Percentiles rank a stretch among this genome's conserved stretches.
Evolutionary conservation across 2,888 invertebrate species (phyloP).

Genomic region (Catocala sponsa): DNA sequence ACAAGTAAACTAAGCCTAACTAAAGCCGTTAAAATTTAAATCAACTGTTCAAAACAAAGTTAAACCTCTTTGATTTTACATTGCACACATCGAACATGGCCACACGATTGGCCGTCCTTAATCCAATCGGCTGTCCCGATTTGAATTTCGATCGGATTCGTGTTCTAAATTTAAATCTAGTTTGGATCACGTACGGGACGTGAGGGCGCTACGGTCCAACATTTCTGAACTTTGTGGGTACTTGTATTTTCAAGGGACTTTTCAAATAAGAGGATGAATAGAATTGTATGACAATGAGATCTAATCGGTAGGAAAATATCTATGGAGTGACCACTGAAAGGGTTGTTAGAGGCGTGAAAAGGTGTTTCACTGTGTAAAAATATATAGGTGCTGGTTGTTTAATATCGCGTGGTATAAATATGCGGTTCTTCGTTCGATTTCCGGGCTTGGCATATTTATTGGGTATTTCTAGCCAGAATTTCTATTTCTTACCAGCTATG

Average conservation of each 20-base stretch:
- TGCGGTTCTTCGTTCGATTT: too few relatives aligned
- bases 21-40: constrained; percentile 23
- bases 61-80: constrained; percentile 38
- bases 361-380: too few relatives aligned
- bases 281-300: constrained; percentile 16
- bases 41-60: constrained; percentile 33
- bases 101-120: constrained; percentile 45
- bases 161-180: constrained; percentile 56
- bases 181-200: constrained; percentile 52
- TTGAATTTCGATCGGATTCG: constrained; percentile 54
- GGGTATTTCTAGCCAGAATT: too few relatives aligned
- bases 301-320: constrained; percentile 3
- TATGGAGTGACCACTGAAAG: not conserved
- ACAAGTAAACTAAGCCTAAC: not conserved
- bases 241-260: constrained; percentile 30
- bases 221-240: constrained; percentile 39
- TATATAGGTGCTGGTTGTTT: too few relatives aligned
- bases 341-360: not conserved
- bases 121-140: constrained; percentile 48
- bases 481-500: too few relatives aligned
- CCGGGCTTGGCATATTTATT: too few relatives aligned
- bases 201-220: constrained; percentile 42
- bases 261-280: constrained; percentile 17
- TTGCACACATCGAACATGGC: constrained; percentile 37
- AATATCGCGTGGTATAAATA: too few relatives aligned